Base-by-base conservation (phyloP, 2,797 vertebrate species). In the Echeneis naucrates region DNA sequence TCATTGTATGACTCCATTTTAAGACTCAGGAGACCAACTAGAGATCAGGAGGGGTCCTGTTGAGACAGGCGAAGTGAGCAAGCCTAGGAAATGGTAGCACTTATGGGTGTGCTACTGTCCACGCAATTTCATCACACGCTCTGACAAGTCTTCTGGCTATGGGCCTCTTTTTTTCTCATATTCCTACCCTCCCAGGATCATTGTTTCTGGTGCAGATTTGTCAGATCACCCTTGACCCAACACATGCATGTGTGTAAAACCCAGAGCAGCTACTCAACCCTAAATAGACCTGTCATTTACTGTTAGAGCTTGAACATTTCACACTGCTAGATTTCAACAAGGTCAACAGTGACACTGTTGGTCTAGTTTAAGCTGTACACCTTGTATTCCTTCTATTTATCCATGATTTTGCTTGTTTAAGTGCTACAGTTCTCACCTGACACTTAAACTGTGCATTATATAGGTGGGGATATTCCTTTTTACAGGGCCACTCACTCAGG, bases 131-230 rank as follows among this genome's bases (percentile, higher is more conserved):
- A 87, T 88, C 87, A 68, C 89, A 89, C 77, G 92, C 87, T 86
- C 80, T 83, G 92, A 92, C 93, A 91, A 87, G 91, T 85, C 82
- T 77, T 78, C 87, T 90, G 88, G 87, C 83, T 81, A 58, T 33
- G 47, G 66, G 83, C 77, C 81, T 75, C 74, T 72, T 77, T 77
- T 78, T 58, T n/a, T n/a, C n/a, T 51, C 56, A 65, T 71, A 26
- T 52, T 79, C 54, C 77, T 82, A 50, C 51, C 53, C 52, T 81
- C 74, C 35, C 55, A 62, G 54, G 68, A 62, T 64, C 73, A 26
- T 78, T 80, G 83, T 71, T 82, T 60, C 77, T 71, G 69, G 68
- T 87, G 78, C 58, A 33, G 66, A 70, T 82, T 86, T 90, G 82
- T 86, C 86, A 81, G 64, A 84, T 86, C 37, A 42, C 69, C 83